Conservation (phyloP, 2,888 invertebrate species). For the Aphodius granarius region DNA sequence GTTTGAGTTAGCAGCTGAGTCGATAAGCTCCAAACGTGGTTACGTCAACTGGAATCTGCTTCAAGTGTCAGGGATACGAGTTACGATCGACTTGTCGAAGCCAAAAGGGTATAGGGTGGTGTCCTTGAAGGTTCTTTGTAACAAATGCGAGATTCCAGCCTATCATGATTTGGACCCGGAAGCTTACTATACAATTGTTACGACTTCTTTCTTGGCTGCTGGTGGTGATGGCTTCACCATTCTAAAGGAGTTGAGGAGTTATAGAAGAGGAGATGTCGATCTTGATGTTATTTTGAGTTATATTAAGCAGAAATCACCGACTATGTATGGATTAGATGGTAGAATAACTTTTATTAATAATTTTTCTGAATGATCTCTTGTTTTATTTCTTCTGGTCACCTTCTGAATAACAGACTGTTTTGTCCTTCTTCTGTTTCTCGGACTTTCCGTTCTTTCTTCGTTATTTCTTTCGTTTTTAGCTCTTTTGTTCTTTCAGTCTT, state of each 20-base stretch:
- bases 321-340: conserved; percentile 59
- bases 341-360: conserved; percentile 52
- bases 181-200: conserved; percentile 61
- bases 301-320: conserved; percentile 56
- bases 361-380: not conserved
- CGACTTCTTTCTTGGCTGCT: conserved; percentile 61
- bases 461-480: too few relatives aligned
- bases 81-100: conserved; percentile 62
- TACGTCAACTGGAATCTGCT: conserved; percentile 55
- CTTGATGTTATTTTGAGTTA: conserved; percentile 59
- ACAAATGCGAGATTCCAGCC: conserved; percentile 64
- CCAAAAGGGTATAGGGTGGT: conserved; percentile 63
- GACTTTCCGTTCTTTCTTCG: too few relatives aligned
- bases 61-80: conserved; percentile 65
- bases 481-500: too few relatives aligned
- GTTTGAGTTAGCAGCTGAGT: conserved; percentile 60
- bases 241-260: conserved; percentile 56
- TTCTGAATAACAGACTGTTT: too few relatives aligned
- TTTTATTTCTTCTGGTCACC: too few relatives aligned
- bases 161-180: conserved; percentile 62
- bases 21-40: conserved; percentile 38
- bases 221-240: conserved; percentile 70
- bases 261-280: conserved; percentile 57
- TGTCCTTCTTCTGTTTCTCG: too few relatives aligned
- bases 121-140: conserved; percentile 61